phyloP scores from a whole-genome alignment of 2,888 invertebrate species.

The Nomada flava region DNA sequence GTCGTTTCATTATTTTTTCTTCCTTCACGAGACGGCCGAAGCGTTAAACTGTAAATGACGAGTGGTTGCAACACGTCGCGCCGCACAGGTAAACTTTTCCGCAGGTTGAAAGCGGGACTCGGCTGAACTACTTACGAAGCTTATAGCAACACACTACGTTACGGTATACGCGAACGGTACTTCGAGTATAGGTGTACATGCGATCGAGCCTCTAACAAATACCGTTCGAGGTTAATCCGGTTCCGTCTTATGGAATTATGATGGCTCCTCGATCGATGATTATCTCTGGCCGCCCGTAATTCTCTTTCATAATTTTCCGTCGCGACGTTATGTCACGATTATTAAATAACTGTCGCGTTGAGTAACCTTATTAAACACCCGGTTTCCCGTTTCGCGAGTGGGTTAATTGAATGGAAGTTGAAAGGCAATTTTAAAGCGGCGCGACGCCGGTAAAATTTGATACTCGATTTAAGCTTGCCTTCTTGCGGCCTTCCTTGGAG shows the following conservation, averaged over 20 bases:
- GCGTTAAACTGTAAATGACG: conserved; percentile 45
- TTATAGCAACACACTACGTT: conserved; percentile 48
- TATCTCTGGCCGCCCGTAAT: conserved; percentile 32
- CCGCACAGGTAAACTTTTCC: conserved; percentile 43
- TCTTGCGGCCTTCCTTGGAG: neutral
- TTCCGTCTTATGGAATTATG: conserved; percentile 49
- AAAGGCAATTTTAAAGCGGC: neutral
- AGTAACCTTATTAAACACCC: conserved; percentile 1
- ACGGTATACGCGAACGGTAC: conserved; percentile 65
- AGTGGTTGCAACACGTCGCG: conserved; percentile 11
- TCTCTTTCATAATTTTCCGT: conserved; percentile 46
- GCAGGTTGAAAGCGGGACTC: conserved; percentile 54
- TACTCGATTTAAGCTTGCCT: neutral
- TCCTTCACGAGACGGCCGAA: conserved; percentile 10
- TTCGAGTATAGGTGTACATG: conserved; percentile 35
- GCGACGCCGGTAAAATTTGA: neutral
- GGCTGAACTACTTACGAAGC: conserved; percentile 53
- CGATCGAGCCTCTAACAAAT: conserved; percentile 56
- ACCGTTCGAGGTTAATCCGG: conserved; percentile 62
- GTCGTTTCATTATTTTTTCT: conserved; percentile 23
- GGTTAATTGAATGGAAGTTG: conserved; percentile 8
- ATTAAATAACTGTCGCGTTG: conserved; percentile 3
- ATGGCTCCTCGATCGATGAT: conserved; percentile 36
- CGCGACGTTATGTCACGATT: conserved; percentile 7
- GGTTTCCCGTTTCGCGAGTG: neutral